These are phyloP conservation scores for Istiophorus platypterus DNA, from an alignment of 2,113 vertebrate species.

Conservation along the genomic window DNA sequence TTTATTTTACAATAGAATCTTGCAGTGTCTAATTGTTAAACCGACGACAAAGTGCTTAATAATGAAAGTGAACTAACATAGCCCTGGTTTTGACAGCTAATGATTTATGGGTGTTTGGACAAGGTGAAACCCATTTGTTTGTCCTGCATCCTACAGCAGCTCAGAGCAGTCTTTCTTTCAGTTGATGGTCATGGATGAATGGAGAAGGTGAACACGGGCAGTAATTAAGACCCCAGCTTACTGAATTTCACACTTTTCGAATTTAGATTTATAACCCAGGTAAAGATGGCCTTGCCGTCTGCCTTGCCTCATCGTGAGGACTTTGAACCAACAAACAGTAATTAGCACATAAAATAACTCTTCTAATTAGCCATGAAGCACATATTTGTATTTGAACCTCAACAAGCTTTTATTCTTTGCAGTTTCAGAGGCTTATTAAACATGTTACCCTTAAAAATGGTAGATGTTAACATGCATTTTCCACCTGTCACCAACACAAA, in stretches of 20 bases:
- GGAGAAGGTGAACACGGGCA: constrained; percentile 61
- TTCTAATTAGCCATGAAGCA: constrained; percentile 73
- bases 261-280: constrained; percentile 81
- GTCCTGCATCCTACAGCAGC: constrained; percentile 39
- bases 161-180: constrained; percentile 52
- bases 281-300: constrained; percentile 68
- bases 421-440: constrained; percentile 2
- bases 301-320: constrained; percentile 66
- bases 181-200: constrained; percentile 72
- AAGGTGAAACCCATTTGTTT: constrained; percentile 73
- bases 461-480: constrained; percentile 16
- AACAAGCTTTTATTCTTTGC: not conserved
- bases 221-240: constrained; percentile 78
- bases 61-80: constrained; percentile 36
- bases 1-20: not conserved
- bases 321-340: constrained; percentile 71
- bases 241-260: constrained; percentile 79
- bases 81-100: constrained; percentile 49
- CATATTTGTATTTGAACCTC: constrained; percentile 46
- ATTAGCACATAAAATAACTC: constrained; percentile 71
- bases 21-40: constrained; percentile 25
- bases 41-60: constrained; percentile 52
- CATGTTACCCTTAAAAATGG: not conserved
- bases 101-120: constrained; percentile 67
- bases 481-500: constrained; percentile 28